phyloP scores from a whole-genome alignment of 1,140 invertebrate species.

The Drosophila pachea region DNA sequence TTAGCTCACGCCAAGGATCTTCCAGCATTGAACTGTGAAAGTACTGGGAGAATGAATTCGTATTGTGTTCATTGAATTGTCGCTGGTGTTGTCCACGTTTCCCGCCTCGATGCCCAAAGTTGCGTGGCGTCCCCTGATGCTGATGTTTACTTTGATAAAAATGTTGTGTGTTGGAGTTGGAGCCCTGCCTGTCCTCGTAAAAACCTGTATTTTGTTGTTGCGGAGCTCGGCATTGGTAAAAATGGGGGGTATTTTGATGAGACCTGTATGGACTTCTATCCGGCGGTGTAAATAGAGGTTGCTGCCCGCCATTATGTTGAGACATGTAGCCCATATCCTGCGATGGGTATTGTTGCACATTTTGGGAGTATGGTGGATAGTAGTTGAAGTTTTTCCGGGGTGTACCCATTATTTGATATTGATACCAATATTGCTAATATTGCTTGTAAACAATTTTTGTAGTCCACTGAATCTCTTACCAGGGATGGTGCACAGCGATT shows the following conservation, averaged over 20 bases:
- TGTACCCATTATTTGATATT: constrained; percentile 39
- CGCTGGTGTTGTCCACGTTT: constrained; percentile 30
- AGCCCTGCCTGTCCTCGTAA: constrained; percentile 24
- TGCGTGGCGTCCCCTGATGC: constrained; percentile 11
- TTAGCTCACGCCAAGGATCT: constrained; percentile 69
- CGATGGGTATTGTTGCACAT: constrained; percentile 52
- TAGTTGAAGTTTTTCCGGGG: constrained; percentile 47
- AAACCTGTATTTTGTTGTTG: constrained; percentile 25
- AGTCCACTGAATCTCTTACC: not conserved
- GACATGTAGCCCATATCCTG: constrained; percentile 52
- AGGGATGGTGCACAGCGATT: constrained; percentile 10
- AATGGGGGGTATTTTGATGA: constrained; percentile 45
- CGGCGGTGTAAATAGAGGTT: no score
- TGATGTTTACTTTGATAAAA: constrained; percentile 31
- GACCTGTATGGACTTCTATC: constrained; percentile 9
- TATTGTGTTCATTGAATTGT: constrained; percentile 8
- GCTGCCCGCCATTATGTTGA: constrained; percentile 52
- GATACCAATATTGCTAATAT: not conserved
- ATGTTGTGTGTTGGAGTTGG: constrained; percentile 4
- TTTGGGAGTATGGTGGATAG: constrained; percentile 33
- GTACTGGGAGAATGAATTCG: constrained; percentile 37
- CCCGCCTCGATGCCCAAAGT: constrained; percentile 42
- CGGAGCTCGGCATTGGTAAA: constrained; percentile 52
- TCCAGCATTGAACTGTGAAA: constrained; percentile 71
- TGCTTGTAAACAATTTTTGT: constrained; percentile 19